A percentile compares a stretch with the other conserved stretches of the same genome.
Evolutionary conservation across 2,113 vertebrate species (phyloP).

Genomic region (Notothenia rossii): DNA sequence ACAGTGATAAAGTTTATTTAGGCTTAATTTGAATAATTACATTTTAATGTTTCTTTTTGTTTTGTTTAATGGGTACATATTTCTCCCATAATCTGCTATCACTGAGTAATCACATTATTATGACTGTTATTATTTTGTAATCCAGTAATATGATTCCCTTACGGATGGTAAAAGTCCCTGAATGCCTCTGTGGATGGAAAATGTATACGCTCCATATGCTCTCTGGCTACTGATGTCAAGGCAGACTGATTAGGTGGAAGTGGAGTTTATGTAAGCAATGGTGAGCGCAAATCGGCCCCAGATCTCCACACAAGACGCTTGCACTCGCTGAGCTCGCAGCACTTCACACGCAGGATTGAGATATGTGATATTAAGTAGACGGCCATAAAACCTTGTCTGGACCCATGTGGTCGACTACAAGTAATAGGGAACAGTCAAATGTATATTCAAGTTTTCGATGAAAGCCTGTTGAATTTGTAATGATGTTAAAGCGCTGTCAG

Average conservation of each 20-base stretch:
- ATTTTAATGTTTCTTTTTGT: constrained; percentile 37
- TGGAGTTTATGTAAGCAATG: constrained; percentile 76
- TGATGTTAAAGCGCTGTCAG: constrained; percentile 80
- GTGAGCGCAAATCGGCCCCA: constrained; percentile 77
- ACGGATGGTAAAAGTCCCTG: constrained; percentile 42
- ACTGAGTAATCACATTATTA: constrained; percentile 54
- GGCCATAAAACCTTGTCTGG: constrained; percentile 68
- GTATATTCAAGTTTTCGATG: constrained; percentile 80
- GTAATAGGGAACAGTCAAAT: constrained; percentile 73
- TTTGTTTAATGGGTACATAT: constrained; percentile 18
- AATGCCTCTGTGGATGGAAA: constrained; percentile 67
- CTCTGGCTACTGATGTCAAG: constrained; percentile 73
- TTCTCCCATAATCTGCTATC: constrained; percentile 43
- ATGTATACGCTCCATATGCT: constrained; percentile 72
- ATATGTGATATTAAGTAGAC: constrained; percentile 77
- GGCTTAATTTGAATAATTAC: constrained; percentile 48
- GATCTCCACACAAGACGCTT: constrained; percentile 71
- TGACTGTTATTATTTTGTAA: constrained; percentile 43
- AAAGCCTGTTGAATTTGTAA: constrained; percentile 82
- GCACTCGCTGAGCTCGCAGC: constrained; percentile 47
- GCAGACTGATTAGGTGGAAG: constrained; percentile 85
- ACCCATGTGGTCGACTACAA: constrained; percentile 66
- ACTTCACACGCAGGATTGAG: constrained; percentile 58
- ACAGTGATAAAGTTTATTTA: constrained; percentile 38
- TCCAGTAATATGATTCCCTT: constrained; percentile 42